These are phyloP conservation scores for Sinocyclocheilus anshuiensis DNA, from an alignment of 2,113 vertebrate genomes.

Conservation along the genomic window DNA sequence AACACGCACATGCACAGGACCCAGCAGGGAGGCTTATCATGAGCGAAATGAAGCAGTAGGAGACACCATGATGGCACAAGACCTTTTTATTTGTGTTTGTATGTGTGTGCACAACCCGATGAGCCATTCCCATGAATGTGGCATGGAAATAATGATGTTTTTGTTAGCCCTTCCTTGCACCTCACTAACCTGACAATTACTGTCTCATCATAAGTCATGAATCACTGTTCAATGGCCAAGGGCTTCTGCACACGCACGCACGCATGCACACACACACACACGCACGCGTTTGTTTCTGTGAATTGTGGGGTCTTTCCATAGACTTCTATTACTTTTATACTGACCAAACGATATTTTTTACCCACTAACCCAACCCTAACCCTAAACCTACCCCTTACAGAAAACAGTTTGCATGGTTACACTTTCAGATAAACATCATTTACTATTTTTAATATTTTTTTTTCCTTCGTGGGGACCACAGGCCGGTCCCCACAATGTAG, in stretches of 20 bases:
- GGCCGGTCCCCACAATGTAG: too few relatives aligned
- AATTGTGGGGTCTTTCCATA: too few relatives aligned
- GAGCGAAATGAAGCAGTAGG: neutral
- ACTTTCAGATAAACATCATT: too few relatives aligned
- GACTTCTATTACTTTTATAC: too few relatives aligned
- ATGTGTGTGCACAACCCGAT: neutral
- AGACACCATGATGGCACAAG: neutral
- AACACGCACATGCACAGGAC: conserved; percentile 18
- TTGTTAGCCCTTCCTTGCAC: conserved; percentile 8
- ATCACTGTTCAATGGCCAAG: neutral
- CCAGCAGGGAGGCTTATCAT: neutral
- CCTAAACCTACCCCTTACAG: too few relatives aligned
- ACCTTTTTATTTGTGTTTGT: neutral
- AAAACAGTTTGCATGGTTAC: too few relatives aligned
- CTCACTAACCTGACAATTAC: conserved; percentile 20
- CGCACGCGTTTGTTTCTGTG: too few relatives aligned
- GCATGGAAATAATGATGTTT: conserved; percentile 3
- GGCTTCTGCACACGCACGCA: neutral
- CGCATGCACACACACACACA: neutral
- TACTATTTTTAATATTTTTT: too few relatives aligned
- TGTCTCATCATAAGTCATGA: conserved; percentile 28
- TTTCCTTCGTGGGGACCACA: too few relatives aligned
- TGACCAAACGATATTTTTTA: too few relatives aligned
- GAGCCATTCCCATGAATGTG: conserved; percentile 4
- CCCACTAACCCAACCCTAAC: too few relatives aligned